These are phyloP conservation scores for Drosophila fulvimacula DNA, from an alignment of 2,888 invertebrate species.

Conservation along the genomic window DNA sequence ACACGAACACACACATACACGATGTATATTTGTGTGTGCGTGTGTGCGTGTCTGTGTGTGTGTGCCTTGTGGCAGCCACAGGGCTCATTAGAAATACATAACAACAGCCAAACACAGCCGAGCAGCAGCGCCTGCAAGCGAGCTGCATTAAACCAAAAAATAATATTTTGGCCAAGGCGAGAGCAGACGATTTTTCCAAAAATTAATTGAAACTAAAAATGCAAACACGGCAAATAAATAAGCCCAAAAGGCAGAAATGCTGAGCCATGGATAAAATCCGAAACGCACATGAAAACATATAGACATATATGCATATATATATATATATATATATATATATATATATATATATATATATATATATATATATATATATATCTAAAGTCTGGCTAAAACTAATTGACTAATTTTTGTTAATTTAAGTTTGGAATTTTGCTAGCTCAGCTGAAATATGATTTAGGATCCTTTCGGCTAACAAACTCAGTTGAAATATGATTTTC, in stretches of 20 bases:
- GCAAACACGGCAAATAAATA: conserved; percentile 41
- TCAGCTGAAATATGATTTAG: too few species aligned
- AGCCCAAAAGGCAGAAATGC: conserved; percentile 23
- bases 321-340: neutral
- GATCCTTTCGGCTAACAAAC: too few species aligned
- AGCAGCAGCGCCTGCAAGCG: neutral
- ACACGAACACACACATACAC: conserved; percentile 36
- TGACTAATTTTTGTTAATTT: too few species aligned
- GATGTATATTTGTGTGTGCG: neutral
- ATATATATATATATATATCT: neutral
- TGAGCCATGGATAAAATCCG: neutral
- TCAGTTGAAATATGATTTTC: too few species aligned
- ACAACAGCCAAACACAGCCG: conserved; percentile 10
- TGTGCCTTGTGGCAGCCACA: conserved; percentile 38
- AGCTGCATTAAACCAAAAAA: conserved; percentile 17
- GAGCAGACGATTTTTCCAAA: conserved; percentile 17
- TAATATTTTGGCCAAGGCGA: conserved; percentile 15
- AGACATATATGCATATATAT: neutral
- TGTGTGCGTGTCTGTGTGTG: neutral
- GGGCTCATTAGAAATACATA: conserved; percentile 74
- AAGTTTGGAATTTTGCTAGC: too few species aligned
- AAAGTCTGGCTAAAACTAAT: too few species aligned
- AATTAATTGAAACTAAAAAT: conserved; percentile 52
- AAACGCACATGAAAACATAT: neutral
- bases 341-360: neutral